Base-by-base conservation (phyloP, 2,888 invertebrate genomes). In the Eulithis testata region DNA sequence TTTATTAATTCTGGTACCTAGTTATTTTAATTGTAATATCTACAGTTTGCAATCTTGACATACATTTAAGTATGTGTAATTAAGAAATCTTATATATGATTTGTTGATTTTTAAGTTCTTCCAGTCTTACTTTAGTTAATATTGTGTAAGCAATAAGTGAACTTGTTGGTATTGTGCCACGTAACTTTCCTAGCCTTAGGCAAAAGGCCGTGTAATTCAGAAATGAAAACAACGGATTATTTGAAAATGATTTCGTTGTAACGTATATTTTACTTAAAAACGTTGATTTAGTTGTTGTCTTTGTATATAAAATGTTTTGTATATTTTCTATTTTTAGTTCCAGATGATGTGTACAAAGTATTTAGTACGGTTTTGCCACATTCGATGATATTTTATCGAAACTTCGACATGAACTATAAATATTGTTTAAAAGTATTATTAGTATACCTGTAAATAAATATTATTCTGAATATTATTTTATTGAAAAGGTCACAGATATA, bases 381-480 rank as follows among this genome's bases (percentile, higher is more conserved):
- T 82, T 86, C 86, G 81, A 82, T 83, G 85, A 82, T 83, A 81
- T 83, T 78, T 21, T 73, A 81, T 74, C 66, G 74, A 81, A 80
- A 81, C 77, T 76, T 84, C 80, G 83, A 81, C 77, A 81, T 76
- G 73, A 86, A 84, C 82, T 91, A 91, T 92, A 91, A 90, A 91
- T 91, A 91, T 91, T 90, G 88, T 91, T 91, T 91, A 85, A 90
- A 91, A 91, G 91, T 92, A 91, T 92, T 92, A 91, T 88, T 92
- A 92, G 91, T 85, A 85, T 90, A 91, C 84, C 75, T 91, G 91
- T 90, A 90, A 76, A 90, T 92, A 92, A 85, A 86, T 86, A 87
- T 88, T 87, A 88, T 72, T 84, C 83, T 82, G 79, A 86, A 83
- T 87, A 84, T 83, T 82, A 85, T 85, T 78, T 85, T 79, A 74